A percentile compares a stretch with the other conserved stretches of the same genome.
phyloP scores from a whole-genome alignment of 23 tunicate genomes.

The Aplidium turbinatum region DNA sequence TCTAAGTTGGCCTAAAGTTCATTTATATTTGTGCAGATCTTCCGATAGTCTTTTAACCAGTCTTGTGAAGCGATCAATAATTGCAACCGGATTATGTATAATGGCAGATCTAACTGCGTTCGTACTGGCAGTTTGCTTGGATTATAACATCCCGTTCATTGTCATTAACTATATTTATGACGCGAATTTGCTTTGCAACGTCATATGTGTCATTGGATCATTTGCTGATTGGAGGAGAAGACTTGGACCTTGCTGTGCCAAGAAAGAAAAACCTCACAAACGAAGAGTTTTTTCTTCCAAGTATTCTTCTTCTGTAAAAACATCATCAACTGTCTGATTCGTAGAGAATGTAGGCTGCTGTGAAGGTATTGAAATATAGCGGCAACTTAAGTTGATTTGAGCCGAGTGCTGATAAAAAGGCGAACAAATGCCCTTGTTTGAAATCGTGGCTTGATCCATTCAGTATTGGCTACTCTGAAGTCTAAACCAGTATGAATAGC shows the following conservation, averaged over 20 bases:
- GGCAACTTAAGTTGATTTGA: too few species aligned
- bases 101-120: constrained; percentile 67
- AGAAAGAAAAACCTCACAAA: not conserved
- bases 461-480: too few species aligned
- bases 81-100: constrained; percentile 70
- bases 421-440: too few species aligned
- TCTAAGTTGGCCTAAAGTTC: too few species aligned
- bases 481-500: too few species aligned
- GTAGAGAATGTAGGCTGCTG: too few species aligned
- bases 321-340: not conserved
- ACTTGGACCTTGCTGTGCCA: constrained; percentile 63
- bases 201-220: constrained; percentile 69
- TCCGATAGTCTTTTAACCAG: constrained; percentile 51
- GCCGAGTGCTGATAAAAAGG: too few species aligned
- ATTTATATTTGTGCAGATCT: too few species aligned
- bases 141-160: constrained; percentile 42
- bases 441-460: too few species aligned
- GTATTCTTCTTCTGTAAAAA: not conserved
- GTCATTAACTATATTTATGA: constrained; percentile 63
- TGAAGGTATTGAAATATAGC: too few species aligned
- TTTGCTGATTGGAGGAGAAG: constrained; percentile 86
- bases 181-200: constrained; percentile 78
- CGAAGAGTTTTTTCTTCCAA: not conserved
- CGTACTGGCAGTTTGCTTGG: constrained; percentile 38
- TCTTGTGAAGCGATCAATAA: constrained; percentile 62